These are phyloP conservation scores for Hafferia zeledoni DNA, from an alignment of 2,797 vertebrate species.

Conservation along the genomic window DNA sequence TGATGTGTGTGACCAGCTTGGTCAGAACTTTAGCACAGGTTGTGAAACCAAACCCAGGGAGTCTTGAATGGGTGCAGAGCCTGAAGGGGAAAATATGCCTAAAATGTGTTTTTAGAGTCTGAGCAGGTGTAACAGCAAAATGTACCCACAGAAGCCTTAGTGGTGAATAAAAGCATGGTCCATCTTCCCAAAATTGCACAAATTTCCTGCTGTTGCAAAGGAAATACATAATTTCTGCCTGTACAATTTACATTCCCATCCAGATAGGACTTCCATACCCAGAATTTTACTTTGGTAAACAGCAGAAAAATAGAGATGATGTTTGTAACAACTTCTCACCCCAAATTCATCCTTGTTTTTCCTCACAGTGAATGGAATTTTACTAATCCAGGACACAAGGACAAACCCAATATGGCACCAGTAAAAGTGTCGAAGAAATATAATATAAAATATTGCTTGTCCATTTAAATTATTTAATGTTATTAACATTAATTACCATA, in stretches of 20 bases:
- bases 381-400: slow-evolving; percentile 21
- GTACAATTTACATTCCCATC: neutral
- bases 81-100: neutral
- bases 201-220: neutral
- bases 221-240: neutral
- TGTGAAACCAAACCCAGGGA: neutral
- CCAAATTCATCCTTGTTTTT: neutral
- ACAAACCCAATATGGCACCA: slow-evolving; percentile 31
- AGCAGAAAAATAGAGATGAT: fast-evolving
- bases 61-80: neutral
- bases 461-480: slow-evolving; percentile 57
- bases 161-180: neutral
- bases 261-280: neutral
- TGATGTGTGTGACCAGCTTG: neutral
- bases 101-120: neutral
- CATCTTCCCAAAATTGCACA: neutral
- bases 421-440: slow-evolving; percentile 51
- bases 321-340: neutral
- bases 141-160: neutral
- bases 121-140: neutral
- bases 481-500: slow-evolving; percentile 49
- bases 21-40: neutral
- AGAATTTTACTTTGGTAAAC: neutral
- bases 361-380: neutral
- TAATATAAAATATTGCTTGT: slow-evolving; percentile 51